Base-by-base conservation (phyloP, 2,113 vertebrate genomes). In the Nerophis lumbriciformis region DNA sequence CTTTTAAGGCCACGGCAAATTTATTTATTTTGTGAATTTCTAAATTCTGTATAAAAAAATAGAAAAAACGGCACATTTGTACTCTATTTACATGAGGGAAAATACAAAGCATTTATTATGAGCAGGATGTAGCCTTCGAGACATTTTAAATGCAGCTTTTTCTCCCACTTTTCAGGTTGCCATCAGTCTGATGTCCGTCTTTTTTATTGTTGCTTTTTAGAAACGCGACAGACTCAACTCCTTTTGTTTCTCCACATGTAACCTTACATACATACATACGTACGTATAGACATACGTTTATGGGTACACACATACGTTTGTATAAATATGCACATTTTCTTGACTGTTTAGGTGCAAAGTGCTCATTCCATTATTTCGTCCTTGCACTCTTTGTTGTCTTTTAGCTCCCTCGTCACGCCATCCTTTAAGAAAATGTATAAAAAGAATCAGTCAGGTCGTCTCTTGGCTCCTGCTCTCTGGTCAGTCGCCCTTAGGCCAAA, bases 21-120 rank as follows among this genome's bases (percentile, higher is more conserved):
- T 85, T 90, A 90, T 92, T 92, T 92, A 91, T 92, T 92, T 91
- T 90, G 76, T 89, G 81, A 89, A 89, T 88, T 88, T 87, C 84
- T 78, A 89, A 89, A 90, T 83, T 90, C 85, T 90, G 82, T 89
- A 79, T 83, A 87, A 87, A 86, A 78, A 85, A 74, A 2, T 4
- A 28, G 3, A 28, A 28, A 28, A 28, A 28, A 28, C 28, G 75
- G 66, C 80, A 83, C 69, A 81, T 85, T 84, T 88, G 77, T 87
- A 84, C 80, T 79, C 53, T 84, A 84, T 87, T 80, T 84, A 81
- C 78, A 83, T 79, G 80, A 87, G 85, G 88, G 83, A 88, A 88
- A 69, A 82, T 82, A 72, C 57, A 84, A 79, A 73, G 67, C 48
- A 52, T 36, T 71, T 68, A 75, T 79, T 70, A 81, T 68, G 61